Evolutionary conservation across 1,140 invertebrate species (phyloP), one percentile per base, ranked within the genome.

Genomic region (Drosophila carrolli): DNA sequence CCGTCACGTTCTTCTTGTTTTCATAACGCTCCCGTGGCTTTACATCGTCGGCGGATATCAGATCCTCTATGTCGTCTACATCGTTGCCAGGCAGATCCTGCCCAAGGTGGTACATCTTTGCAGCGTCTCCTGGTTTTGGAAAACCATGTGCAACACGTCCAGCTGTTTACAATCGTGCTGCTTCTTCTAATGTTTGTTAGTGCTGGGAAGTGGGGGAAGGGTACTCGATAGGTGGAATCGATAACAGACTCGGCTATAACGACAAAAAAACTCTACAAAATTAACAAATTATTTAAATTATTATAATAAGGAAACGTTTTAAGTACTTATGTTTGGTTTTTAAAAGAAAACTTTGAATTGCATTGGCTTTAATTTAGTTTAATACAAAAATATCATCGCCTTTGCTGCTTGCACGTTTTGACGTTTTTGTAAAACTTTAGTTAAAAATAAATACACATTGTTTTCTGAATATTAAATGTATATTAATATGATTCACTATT

Each of bases 11-110:
- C 91, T 95, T 96, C 65, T 95, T 94, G 66, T 93, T 95, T 57
- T 94, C 94, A 82, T 96, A 96, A 77, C 95, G 93, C 75, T 96
- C 94, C 81, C 96, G 96, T 0, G 96, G 96, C 37, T 95, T 95
- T 40, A 97, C 95, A 85, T 97, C 96, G 86, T 96, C 95, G 0
- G 95, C 94, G 19, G 95, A 95, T 93, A 97, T 96, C 58, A 97
- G 93, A 93, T 97, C 96, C 92, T 97, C 96, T 61, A 97, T 97
- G 93, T 97, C 96, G 59, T 91, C 92, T 46, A 92, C 90, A 53
- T 89, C 80, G 61, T 78, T 59, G 5, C 80, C 80, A 1, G 80
- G 76, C 1, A 89, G 66, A 41, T 90, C 61, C 37, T 63, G 40
- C 48, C 75, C 84, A 8, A 80, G 37, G 11, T 74, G 66, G 38